These are phyloP conservation scores for Noctua janthina DNA, from an alignment of 2,888 invertebrate genomes.

Conservation along the genomic window DNA sequence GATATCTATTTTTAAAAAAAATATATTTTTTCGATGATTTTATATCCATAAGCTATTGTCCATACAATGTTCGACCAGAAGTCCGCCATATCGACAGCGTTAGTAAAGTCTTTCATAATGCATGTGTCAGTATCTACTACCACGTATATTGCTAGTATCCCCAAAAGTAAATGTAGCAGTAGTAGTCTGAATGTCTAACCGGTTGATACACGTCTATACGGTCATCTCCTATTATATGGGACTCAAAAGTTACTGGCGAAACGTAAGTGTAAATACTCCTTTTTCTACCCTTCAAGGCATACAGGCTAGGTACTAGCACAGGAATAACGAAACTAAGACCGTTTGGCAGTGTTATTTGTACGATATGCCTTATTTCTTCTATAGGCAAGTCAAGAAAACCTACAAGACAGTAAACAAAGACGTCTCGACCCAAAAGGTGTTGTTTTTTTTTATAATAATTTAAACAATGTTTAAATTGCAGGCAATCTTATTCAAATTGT, in stretches of 20 bases:
- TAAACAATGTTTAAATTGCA: slow-evolving; percentile 4
- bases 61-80: neutral
- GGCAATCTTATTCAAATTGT: neutral
- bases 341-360: neutral
- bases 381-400: neutral
- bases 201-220: too few relatives aligned
- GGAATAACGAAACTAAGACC: neutral
- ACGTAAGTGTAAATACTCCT: neutral
- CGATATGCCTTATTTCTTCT: neutral
- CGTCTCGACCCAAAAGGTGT: neutral
- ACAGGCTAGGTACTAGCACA: neutral
- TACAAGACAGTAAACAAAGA: neutral
- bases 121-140: neutral
- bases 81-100: neutral
- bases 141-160: neutral
- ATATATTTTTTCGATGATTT: neutral
- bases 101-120: neutral
- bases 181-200: neutral
- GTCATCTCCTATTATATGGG: too few relatives aligned
- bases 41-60: neutral
- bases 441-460: neutral
- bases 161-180: neutral
- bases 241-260: neutral
- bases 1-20: neutral
- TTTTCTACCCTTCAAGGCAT: neutral